These are phyloP conservation scores for Microcebus ravelobensis DNA, from an alignment of 2,113 vertebrate species.

Conservation along the genomic window DNA sequence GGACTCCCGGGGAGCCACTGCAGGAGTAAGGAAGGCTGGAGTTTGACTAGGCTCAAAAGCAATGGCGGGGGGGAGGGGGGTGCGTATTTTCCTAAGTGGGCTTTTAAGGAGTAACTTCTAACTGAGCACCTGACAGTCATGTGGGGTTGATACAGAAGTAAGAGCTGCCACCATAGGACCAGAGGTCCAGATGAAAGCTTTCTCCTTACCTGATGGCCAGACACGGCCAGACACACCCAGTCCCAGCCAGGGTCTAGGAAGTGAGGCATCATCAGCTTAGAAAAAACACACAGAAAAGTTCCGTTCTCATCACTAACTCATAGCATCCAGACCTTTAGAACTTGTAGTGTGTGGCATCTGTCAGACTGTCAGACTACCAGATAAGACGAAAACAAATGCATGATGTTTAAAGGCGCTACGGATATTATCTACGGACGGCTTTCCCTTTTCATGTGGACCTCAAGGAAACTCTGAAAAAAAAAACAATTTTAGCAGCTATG, in stretches of 20 bases:
- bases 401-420: neutral
- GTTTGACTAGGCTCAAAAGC: neutral
- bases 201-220: neutral
- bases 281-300: neutral
- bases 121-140: fast-evolving
- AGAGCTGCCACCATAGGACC: fast-evolving
- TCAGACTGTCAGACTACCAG: neutral
- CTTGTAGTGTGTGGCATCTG: no score
- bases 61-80: no score
- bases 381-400: neutral
- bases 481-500: fast-evolving
- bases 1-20: neutral
- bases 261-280: neutral
- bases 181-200: neutral
- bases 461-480: no score
- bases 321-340: neutral
- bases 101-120: neutral
- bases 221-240: neutral
- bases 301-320: neutral
- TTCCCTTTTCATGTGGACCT: neutral
- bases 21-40: neutral
- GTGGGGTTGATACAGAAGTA: neutral
- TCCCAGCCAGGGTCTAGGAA: neutral
- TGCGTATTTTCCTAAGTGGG: neutral
- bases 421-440: neutral